phyloP scores from a whole-genome alignment of 2,888 invertebrate species.

The Terebella lapidaria region DNA sequence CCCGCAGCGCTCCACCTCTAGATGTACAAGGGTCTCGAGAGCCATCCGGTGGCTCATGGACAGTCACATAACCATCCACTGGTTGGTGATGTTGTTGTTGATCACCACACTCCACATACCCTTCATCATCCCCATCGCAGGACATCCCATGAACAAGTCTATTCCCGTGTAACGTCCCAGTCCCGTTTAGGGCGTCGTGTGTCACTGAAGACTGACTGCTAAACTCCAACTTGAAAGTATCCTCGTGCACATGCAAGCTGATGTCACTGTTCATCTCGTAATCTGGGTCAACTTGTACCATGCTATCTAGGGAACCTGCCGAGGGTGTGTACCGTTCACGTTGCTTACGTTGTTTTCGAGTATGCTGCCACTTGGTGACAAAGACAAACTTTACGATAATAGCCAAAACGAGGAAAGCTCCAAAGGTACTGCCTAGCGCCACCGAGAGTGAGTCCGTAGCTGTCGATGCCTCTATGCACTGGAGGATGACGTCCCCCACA shows the following conservation, averaged over 20 bases:
- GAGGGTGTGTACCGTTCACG: conserved; percentile 3
- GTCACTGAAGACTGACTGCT: conserved; percentile 14
- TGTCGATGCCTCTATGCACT: conserved; percentile 23
- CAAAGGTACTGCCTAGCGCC: conserved; percentile 28
- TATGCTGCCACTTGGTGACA: conserved; percentile 29
- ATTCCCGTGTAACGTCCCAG: background rate
- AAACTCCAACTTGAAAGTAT: conserved; percentile 12
- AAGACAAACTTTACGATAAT: conserved; percentile 29
- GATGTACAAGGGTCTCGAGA: background rate
- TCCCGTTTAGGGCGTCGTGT: background rate
- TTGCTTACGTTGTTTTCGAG: conserved; percentile 14
- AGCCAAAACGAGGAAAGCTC: conserved; percentile 28
- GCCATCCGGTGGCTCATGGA: background rate
- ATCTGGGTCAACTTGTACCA: conserved; percentile 11
- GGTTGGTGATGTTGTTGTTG: background rate
- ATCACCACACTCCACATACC: background rate
- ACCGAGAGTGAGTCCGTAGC: conserved; percentile 26
- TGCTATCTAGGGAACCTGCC: conserved; percentile 13
- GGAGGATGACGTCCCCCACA: conserved; percentile 2
- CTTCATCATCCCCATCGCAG: background rate
- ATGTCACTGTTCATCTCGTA: conserved; percentile 21
- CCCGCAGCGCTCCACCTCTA: background rate
- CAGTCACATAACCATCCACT: background rate
- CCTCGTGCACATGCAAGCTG: conserved; percentile 19
- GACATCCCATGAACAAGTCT: too few species aligned